phyloP scores from a whole-genome alignment of 1,140 invertebrate species.

The Macrosteles quadrilineatus region DNA sequence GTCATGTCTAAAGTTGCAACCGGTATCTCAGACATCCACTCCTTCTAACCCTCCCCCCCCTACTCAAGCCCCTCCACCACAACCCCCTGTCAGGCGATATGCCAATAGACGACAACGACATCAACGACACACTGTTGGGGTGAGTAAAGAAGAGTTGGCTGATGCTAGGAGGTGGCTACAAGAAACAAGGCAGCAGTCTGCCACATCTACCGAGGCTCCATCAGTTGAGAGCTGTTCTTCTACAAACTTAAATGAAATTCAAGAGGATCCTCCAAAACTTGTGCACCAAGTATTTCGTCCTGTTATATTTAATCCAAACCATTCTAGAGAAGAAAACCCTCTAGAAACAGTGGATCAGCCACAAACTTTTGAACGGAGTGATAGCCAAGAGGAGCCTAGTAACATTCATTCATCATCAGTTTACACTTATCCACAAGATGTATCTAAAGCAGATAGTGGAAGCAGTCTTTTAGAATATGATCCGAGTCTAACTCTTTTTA shows the following conservation, averaged over 20 bases:
- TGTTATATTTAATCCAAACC: conserved; percentile 28
- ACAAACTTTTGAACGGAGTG: conserved; percentile 22
- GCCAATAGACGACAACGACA: conserved; percentile 34
- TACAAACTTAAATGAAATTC: background rate
- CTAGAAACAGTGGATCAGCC: conserved; percentile 6
- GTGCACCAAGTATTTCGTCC: conserved; percentile 35
- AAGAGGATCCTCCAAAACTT: conserved; percentile 23
- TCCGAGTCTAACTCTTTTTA: conserved; percentile 49
- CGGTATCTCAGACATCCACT: conserved; percentile 43
- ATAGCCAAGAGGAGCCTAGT: conserved; percentile 15
- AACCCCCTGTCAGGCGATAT: conserved; percentile 41
- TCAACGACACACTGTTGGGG: conserved; percentile 76
- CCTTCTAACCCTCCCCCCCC: conserved; percentile 46
- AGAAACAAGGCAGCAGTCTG: conserved; percentile 51
- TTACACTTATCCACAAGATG: background rate
- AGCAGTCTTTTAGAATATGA: conserved; percentile 44
- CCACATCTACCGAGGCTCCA: background rate
- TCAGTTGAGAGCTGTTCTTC: background rate
- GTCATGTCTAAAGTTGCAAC: conserved; percentile 60
- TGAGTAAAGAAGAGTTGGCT: conserved; percentile 74
- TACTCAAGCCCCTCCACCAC: conserved; percentile 42
- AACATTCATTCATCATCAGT: conserved; percentile 29
- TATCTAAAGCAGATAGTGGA: conserved; percentile 19
- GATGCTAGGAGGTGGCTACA: conserved; percentile 72
- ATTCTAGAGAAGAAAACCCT: conserved; percentile 1